phyloP scores from a whole-genome alignment of 2,888 invertebrate genomes.

The Drosophila antonietae region DNA sequence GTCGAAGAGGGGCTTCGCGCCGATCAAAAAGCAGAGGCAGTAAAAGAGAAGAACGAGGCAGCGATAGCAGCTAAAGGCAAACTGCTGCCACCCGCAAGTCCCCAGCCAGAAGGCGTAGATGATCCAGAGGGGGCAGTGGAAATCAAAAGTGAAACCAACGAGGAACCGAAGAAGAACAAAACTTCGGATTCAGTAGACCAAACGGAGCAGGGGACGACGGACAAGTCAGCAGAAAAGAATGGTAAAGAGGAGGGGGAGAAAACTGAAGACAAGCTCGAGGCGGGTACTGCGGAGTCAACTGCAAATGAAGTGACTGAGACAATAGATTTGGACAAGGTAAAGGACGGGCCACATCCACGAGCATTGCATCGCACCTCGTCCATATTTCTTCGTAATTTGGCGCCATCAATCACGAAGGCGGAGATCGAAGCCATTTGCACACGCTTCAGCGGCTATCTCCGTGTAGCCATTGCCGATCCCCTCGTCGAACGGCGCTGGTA shows the following conservation, averaged over 20 bases:
- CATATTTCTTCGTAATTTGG: conserved; percentile 97
- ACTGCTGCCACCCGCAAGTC: conserved; percentile 39
- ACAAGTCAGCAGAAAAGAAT: conserved; percentile 50
- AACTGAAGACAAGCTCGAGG: conserved; percentile 11
- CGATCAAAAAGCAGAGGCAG: conserved; percentile 68
- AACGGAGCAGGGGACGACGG: conserved; percentile 70
- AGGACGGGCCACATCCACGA: conserved; percentile 86
- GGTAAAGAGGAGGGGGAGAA: conserved; percentile 45
- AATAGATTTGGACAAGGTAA: conserved; percentile 85
- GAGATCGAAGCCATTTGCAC: conserved; percentile 98
- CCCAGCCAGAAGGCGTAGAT: conserved; percentile 59
- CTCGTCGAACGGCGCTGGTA: conserved; percentile 98
- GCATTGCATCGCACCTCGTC: conserved; percentile 98
- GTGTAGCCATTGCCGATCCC: conserved; percentile 98
- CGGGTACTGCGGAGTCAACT: background rate
- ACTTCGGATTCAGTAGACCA: conserved; percentile 46
- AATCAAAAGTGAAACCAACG: conserved; percentile 42
- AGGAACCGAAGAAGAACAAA: conserved; percentile 17
- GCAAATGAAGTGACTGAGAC: conserved; percentile 73
- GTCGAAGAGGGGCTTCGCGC: conserved; percentile 64
- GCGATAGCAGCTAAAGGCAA: conserved; percentile 28
- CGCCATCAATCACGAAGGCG: conserved; percentile 97
- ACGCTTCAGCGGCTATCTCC: conserved; percentile 95
- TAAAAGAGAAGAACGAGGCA: conserved; percentile 46
- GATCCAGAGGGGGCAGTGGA: conserved; percentile 33